Evolutionary conservation across 2,888 invertebrate genomes (phyloP).

Genomic region (Dexiosoma caninum): DNA sequence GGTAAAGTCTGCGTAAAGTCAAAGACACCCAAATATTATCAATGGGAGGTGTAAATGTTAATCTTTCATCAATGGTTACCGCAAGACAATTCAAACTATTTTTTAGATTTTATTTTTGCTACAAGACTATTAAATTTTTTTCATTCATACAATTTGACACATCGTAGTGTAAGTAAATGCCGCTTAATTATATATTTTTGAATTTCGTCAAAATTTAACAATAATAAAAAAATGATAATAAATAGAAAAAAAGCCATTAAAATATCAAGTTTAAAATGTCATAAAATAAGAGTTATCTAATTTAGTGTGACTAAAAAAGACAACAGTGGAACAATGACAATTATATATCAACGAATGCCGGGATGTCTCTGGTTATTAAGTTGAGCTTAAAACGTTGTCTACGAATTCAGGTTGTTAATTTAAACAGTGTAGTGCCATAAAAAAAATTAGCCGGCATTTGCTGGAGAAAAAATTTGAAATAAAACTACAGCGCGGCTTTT

Average conservation of each 20-base stretch:
- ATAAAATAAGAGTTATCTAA: conserved; percentile 12
- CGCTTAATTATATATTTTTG: background rate
- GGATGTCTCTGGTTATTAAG: conserved; percentile 15
- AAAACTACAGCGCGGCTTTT: background rate
- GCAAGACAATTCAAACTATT: too few relatives aligned
- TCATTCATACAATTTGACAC: background rate
- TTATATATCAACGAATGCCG: background rate
- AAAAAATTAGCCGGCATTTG: conserved; percentile 8
- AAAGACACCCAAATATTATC: too few relatives aligned
- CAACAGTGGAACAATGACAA: background rate
- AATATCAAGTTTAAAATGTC: background rate
- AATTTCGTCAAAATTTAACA: too few relatives aligned
- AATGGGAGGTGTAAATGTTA: too few relatives aligned
- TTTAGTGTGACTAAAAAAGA: background rate
- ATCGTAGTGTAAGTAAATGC: too few relatives aligned
- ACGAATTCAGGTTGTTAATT: background rate
- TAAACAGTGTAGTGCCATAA: background rate
- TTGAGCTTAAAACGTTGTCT: background rate
- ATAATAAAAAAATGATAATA: too few relatives aligned
- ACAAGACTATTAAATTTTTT: too few relatives aligned
- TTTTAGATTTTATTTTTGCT: too few relatives aligned
- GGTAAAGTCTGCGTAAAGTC: too few relatives aligned
- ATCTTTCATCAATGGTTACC: too few relatives aligned
- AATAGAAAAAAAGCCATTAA: background rate
- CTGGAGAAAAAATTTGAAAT: conserved; percentile 22